Evolutionary conservation across 1,140 invertebrate species (phyloP), one percentile per base, ranked within the genome.

Genomic region (Drosophila chauvacae): DNA sequence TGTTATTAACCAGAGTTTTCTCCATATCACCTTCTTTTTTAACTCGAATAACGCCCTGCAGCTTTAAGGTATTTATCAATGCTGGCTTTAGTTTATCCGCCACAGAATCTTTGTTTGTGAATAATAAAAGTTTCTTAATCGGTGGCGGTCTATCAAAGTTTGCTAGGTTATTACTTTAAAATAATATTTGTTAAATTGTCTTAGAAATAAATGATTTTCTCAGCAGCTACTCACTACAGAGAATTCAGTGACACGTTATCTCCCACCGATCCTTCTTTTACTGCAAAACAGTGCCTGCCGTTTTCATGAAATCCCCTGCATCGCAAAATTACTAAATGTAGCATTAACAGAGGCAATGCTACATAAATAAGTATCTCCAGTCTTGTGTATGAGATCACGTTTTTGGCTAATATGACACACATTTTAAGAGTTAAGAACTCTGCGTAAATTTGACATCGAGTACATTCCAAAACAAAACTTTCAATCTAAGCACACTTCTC

Each of bases 291-390:
- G 13, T 56, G 47, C 0, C 11, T 7, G 11, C 10, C 1, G 28
- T 65, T 65, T n/a, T 56, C 60, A 30, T 44, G 2, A 56, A 9
- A 13, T 14, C 11, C 14, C 3, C 4, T 1, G n/a, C 68, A 66
- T 65, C 61, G 18, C 10, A 39, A 9, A 41, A 10, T 14, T 20
- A 70, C 33, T 26, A 74, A 61, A 47, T 71, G 56, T 10, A 56
- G 11, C 66, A 74, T 44, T 33, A 70, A 33, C 26, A 70, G 33
- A 3, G 65, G 65, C 13, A 75, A 13, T 3, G 50, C 11, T 2
- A 56, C 11, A 23, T 63, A 75, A 9, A 62, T 33, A 20, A 73
- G 3, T 11, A 64, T 63, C 9, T 75, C 58, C 5, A 62, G 18
- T 20, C 58, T 39, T 18, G 68, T 50, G 13, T 73, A 72, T 9